These are phyloP conservation scores for Hoplostethus atlanticus DNA, from an alignment of 2,797 vertebrate genomes.

Conservation along the genomic window DNA sequence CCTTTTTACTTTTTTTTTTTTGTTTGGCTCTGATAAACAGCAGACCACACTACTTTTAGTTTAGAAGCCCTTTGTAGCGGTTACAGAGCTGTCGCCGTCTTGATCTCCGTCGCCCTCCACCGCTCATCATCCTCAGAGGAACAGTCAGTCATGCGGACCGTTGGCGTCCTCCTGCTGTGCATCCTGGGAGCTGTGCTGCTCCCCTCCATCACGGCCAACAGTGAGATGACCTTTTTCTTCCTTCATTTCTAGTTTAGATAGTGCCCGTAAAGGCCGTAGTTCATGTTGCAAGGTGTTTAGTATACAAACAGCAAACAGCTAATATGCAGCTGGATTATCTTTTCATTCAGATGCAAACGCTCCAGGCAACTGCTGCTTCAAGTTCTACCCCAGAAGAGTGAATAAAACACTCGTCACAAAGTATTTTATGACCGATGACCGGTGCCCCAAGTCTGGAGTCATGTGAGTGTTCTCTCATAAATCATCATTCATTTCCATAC, in stretches of 20 bases:
- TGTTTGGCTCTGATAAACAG: constrained; percentile 15
- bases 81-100: background rate
- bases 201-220: constrained; percentile 18
- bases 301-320: background rate
- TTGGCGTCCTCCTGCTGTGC: constrained; percentile 59
- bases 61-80: background rate
- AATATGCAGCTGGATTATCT: background rate
- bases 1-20: background rate
- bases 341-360: background rate
- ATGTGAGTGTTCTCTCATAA: constrained; percentile 57
- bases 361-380: constrained; percentile 63
- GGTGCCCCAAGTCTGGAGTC: constrained; percentile 35
- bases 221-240: constrained; percentile 44
- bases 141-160: constrained; percentile 48
- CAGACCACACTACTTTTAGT: background rate
- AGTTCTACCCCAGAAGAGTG: background rate
- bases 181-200: constrained; percentile 56
- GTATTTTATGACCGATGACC: constrained; percentile 17
- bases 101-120: background rate
- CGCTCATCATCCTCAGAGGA: background rate
- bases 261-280: too few species aligned
- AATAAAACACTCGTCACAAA: fast-evolving
- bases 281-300: too few species aligned
- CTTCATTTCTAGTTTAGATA: fast-evolving
- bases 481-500: too few species aligned